These are phyloP conservation scores for Lepidurus apus DNA, from an alignment of 1,140 invertebrate genomes.

Conservation along the genomic window DNA sequence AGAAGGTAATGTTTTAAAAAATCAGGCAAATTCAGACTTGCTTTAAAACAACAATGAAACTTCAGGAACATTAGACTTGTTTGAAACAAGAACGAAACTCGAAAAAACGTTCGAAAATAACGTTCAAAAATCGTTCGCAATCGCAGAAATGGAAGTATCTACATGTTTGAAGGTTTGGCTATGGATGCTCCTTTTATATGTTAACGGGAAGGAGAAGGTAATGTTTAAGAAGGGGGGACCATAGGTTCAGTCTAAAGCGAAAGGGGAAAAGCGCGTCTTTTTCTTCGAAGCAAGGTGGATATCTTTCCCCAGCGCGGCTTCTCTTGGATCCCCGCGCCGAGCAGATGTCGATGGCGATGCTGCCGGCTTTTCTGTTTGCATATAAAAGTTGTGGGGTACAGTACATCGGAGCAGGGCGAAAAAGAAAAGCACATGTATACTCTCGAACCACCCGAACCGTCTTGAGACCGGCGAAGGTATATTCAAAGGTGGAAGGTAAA, in stretches of 20 bases:
- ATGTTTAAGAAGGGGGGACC: too few species aligned
- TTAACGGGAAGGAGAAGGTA: too few species aligned
- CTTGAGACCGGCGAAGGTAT: not conserved
- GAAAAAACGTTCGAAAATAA: too few species aligned
- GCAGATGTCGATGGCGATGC: constrained; percentile 13
- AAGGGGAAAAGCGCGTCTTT: not conserved
- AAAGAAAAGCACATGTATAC: too few species aligned
- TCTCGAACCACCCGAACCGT: not conserved
- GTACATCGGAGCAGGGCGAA: too few species aligned
- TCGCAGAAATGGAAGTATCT: not conserved
- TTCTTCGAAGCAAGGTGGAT: not conserved
- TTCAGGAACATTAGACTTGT: too few species aligned
- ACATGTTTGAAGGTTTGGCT: not conserved
- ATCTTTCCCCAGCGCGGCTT: not conserved
- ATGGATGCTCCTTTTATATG: too few species aligned
- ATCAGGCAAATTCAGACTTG: too few species aligned
- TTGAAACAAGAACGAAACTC: too few species aligned
- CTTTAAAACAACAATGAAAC: too few species aligned
- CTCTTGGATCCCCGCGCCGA: constrained; percentile 8
- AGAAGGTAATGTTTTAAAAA: too few species aligned
- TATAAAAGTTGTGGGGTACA: too few species aligned
- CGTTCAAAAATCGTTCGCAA: not conserved
- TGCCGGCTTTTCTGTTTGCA: not conserved
- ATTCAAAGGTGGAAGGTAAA: not conserved
- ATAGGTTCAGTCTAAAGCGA: not conserved